Evolutionary conservation across 2,113 vertebrate species (phyloP).

Genomic region (Beaufortia kweichowensis): DNA sequence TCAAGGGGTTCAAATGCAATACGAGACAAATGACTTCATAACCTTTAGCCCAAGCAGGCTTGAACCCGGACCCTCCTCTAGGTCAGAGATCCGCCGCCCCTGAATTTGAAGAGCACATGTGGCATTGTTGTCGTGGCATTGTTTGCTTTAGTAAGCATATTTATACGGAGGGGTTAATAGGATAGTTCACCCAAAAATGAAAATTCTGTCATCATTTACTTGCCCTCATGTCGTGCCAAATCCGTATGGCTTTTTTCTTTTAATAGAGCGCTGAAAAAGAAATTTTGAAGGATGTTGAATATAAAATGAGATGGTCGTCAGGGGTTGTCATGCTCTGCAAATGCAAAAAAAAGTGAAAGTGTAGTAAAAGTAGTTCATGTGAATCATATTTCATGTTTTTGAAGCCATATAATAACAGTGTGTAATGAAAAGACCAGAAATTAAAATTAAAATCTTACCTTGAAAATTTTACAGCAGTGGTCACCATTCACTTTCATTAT

Average conservation of each 20-base stretch:
- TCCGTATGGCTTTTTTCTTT: too few species aligned
- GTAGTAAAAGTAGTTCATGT: not conserved
- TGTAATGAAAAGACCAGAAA: too few species aligned
- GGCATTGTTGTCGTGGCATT: conserved; percentile 24
- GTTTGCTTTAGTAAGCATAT: conserved; percentile 28
- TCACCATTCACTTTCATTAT: too few species aligned
- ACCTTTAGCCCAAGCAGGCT: conserved; percentile 58
- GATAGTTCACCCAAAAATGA: not conserved
- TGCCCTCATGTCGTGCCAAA: too few species aligned
- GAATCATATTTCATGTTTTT: not conserved
- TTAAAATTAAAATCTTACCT: too few species aligned
- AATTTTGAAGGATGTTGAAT: too few species aligned
- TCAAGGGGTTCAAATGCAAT: conserved; percentile 52
- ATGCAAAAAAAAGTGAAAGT: not conserved
- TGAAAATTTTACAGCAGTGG: too few species aligned
- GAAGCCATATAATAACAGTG: too few species aligned
- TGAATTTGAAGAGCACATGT: conserved; percentile 40
- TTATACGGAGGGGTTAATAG: not conserved
- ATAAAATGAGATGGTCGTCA: too few species aligned
- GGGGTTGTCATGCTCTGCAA: not conserved
- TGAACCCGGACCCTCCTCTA: conserved; percentile 51
- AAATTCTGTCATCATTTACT: not conserved
- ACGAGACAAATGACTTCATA: conserved; percentile 71
- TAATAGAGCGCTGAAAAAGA: too few species aligned
- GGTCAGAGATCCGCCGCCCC: conserved; percentile 37